phyloP scores from a whole-genome alignment of 2,113 vertebrate species.

The Hypomesus transpacificus region DNA sequence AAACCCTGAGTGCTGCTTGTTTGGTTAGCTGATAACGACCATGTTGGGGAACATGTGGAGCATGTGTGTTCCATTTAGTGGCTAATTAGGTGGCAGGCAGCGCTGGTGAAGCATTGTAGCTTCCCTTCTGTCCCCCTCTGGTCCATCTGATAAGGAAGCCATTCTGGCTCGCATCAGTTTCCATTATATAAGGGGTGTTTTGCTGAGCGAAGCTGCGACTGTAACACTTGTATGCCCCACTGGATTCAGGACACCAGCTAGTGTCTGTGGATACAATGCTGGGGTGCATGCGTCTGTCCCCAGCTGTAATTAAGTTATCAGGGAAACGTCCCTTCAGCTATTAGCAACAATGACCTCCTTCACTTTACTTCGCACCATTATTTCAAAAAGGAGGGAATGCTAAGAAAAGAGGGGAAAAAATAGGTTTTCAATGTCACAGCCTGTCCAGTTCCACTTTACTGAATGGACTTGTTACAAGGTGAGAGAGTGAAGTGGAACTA shows the following conservation, averaged over 20 bases:
- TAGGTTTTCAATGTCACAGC: neutral
- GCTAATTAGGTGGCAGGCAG: slow-evolving; percentile 74
- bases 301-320: slow-evolving; percentile 35
- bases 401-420: slow-evolving; percentile 4
- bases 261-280: slow-evolving; percentile 39
- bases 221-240: slow-evolving; percentile 42
- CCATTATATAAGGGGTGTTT: slow-evolving; percentile 66
- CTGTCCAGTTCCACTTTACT: slow-evolving; percentile 11
- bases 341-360: slow-evolving; percentile 32
- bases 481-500: slow-evolving; percentile 36
- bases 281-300: slow-evolving; percentile 7
- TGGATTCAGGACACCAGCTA: slow-evolving; percentile 53
- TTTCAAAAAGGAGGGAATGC: slow-evolving; percentile 13
- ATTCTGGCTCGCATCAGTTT: slow-evolving; percentile 72
- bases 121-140: slow-evolving; percentile 25
- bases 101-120: slow-evolving; percentile 62
- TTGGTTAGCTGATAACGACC: slow-evolving; percentile 72
- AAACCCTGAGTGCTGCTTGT: slow-evolving; percentile 66
- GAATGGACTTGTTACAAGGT: neutral
- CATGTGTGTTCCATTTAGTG: slow-evolving; percentile 75
- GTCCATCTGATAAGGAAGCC: slow-evolving; percentile 75
- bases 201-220: slow-evolving; percentile 51
- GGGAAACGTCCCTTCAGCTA: slow-evolving; percentile 36
- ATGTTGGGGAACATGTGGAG: slow-evolving; percentile 66
- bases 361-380: slow-evolving; percentile 16